Evolutionary conservation across 1,140 invertebrate species (phyloP), one percentile per base, ranked within the genome.

Genomic region (Cydia splendana): DNA sequence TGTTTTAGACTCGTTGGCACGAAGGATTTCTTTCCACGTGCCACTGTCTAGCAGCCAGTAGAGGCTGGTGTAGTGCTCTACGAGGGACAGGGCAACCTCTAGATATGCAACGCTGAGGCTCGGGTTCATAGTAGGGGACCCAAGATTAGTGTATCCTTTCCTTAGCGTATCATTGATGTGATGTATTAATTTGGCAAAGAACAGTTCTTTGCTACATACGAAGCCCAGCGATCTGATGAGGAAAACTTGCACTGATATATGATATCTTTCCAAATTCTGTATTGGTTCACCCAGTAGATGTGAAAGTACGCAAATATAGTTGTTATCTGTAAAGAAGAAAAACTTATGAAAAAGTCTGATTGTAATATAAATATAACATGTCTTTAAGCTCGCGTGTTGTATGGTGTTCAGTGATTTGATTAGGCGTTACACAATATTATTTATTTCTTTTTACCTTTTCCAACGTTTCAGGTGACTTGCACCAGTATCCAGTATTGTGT

Each of bases 211-310:
- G 18, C 81, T 48, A 5, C 79, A 81, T n/a, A 65, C 82, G 78
- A 85, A 78, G 18, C 85, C 90, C 15, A 92, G 80, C 18, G 89
- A 38, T 65, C 88, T 80, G 53, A 84, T 83, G 13, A 93, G 81
- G 57, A 93, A 93, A 0, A 93, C 90, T 81, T 91, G 87, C 3
- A 91, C 89, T 7, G 88, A 85, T n/a, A 82, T 86, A 76, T 93
- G 87, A 53, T 82, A 86, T 45, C 80, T 84, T 15, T 87, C 84
- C 7, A 80, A 79, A 18, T 83, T 75, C 6, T 80, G 75, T 38
- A 91, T 62, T 4, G 86, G 79, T 48, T 87, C 51, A 18, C 15
- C 84, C 10, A 82, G 76, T 20, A 91, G 79, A 62, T 88, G 73
- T 67, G 91, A 85, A 12, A 87, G 75, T 67, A 12, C 42, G 20